Evolutionary conservation across 2,888 invertebrate species (phyloP), one percentile per base, ranked within the genome.

Genomic region (Hemistola chrysoprasaria): DNA sequence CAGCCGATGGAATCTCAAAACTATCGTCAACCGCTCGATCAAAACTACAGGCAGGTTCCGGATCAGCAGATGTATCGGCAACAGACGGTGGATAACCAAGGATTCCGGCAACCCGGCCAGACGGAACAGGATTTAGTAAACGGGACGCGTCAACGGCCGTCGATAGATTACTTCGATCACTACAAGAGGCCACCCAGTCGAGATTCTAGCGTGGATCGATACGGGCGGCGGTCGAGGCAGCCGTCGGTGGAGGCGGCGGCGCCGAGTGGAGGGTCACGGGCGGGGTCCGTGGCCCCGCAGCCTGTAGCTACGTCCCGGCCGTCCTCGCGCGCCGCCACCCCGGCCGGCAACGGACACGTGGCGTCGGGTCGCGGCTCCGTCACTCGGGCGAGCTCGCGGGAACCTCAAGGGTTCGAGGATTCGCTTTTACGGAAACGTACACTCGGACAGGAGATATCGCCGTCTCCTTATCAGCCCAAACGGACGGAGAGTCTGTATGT

Each of bases 81-180:
- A 53, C 53, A 62, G 26, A 40, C 61, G 2, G 44, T 53, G 31
- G 67, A 66, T 30, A 52, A 48, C 24, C 45, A 64, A 45, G 59
- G 60, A 29, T 68, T 56, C 47, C 70, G 53, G 24, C 64, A 59
- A 57, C 66, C 54, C 34, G 53, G 56, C 71, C 40, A 86, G 68
- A 59, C 82, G 70, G 72, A 92, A 76, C 71, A 81, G 56, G 85
- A 84, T 8, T 55, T 69, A 9, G 57, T 77, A 3, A 84, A 84
- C 28, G 82, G 82, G 25, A 65, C 69, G 10, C 78, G 78, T n/a
- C 59, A 71, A 1, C 71, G 87, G 7, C 81, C 95, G 6, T 94
- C 95, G 59, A 95, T 95, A 69, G 97, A 97, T 78, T 95, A 96
- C 69, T 96, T 97, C 73, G 98, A 98, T 79, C 98, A 98, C 73